Percentiles rank a stretch among this genome's conserved stretches.
Evolutionary conservation across 1,140 invertebrate genomes (phyloP).

Genomic region (Drosophila seguyi): DNA sequence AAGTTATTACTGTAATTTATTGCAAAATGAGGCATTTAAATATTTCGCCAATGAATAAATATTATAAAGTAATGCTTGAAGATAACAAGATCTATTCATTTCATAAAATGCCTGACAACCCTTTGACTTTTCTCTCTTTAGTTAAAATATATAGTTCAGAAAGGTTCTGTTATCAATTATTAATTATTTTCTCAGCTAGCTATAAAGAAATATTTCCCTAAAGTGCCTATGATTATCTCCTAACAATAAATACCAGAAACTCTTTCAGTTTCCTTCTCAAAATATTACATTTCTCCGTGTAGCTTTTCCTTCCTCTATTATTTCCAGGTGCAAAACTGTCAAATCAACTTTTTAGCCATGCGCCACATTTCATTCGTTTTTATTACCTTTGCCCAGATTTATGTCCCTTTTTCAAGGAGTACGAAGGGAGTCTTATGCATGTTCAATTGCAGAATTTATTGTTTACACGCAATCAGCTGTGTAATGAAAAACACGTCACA

Average conservation of each 20-base stretch:
- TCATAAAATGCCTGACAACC: too few relatives aligned
- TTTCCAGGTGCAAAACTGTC: conserved; percentile 8
- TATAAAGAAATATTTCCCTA: too few relatives aligned
- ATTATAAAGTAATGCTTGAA: too few relatives aligned
- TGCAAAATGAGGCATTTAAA: background rate
- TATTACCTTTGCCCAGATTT: conserved; percentile 20
- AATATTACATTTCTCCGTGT: background rate
- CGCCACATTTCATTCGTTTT: background rate
- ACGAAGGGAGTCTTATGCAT: conserved; percentile 38
- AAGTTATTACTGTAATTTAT: background rate
- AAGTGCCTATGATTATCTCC: too few relatives aligned
- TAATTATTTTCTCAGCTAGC: too few relatives aligned
- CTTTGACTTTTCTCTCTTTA: too few relatives aligned
- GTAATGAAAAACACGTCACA: conserved; percentile 67
- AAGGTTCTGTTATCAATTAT: too few relatives aligned
- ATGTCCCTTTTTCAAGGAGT: conserved; percentile 18
- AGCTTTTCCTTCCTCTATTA: background rate
- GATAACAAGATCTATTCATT: background rate
- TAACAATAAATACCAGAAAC: background rate
- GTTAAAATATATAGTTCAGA: too few relatives aligned
- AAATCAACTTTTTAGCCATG: conserved; percentile 5
- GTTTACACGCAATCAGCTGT: conserved; percentile 76
- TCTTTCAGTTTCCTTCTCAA: too few relatives aligned
- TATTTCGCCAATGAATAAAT: background rate
- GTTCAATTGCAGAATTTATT: conserved; percentile 69